Evolutionary conservation across 2,888 invertebrate species (phyloP).

Genomic region (Galeruca laticollis): DNA sequence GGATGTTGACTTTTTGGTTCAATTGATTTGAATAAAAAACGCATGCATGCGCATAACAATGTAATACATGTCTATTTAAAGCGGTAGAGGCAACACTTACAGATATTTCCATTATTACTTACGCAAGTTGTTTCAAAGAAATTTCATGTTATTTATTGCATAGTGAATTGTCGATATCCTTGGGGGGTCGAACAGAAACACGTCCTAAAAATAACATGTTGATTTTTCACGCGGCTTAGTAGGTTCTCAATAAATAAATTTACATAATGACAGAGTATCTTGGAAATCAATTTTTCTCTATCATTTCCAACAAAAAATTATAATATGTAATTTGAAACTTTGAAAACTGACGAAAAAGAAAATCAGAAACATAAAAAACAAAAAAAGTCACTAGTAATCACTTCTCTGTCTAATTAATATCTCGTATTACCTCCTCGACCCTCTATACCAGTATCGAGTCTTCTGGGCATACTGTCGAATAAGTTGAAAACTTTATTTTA

Average conservation of each 20-base stretch:
- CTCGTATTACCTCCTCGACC: too few species aligned
- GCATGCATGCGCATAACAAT: not conserved
- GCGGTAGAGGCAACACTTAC: not conserved
- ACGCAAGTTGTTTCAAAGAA: conserved; percentile 12
- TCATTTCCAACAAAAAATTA: not conserved
- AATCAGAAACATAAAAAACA: too few species aligned
- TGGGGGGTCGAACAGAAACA: conserved; percentile 1
- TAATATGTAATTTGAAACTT: not conserved
- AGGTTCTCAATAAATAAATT: not conserved
- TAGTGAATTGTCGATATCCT: not conserved
- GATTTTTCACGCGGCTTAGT: not conserved
- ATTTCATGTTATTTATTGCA: not conserved
- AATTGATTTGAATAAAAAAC: conserved; percentile 9
- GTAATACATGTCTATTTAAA: not conserved
- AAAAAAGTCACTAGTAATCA: too few species aligned
- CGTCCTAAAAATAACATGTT: not conserved
- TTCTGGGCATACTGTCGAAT: too few species aligned
- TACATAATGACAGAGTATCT: not conserved
- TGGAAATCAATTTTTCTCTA: not conserved
- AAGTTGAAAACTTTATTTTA: too few species aligned
- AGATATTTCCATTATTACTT: not conserved
- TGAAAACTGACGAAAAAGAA: too few species aligned
- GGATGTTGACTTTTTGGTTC: conserved; percentile 15
- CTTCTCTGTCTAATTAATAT: too few species aligned
- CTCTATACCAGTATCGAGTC: too few species aligned